Evolutionary conservation across 1,140 invertebrate genomes (phyloP).

Genomic region (Homalodisca vitripennis): DNA sequence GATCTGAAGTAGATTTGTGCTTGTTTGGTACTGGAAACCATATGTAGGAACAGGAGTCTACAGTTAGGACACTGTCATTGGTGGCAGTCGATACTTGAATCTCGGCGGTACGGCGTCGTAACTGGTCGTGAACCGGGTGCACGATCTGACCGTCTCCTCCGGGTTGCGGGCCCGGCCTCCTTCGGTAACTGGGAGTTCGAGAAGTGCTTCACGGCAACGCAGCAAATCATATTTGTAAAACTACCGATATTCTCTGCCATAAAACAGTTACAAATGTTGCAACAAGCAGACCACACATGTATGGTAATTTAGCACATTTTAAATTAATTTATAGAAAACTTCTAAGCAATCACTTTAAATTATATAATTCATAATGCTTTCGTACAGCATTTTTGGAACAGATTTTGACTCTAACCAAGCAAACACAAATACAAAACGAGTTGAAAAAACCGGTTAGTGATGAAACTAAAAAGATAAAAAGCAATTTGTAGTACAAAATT

Average conservation of each 20-base stretch:
- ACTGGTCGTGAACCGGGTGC: slow-evolving; percentile 10
- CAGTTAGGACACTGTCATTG: background rate
- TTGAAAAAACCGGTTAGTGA: no score
- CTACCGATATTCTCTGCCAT: background rate
- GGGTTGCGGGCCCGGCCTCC: background rate
- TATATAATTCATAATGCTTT: no score
- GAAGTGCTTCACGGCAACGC: background rate
- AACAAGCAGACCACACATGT: background rate
- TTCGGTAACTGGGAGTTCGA: background rate
- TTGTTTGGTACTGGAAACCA: background rate
- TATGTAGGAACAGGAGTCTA: background rate
- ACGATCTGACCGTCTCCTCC: background rate
- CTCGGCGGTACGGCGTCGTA: no score
- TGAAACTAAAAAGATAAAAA: no score
- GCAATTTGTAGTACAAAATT: no score
- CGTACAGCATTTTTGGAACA: no score
- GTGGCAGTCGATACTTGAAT: no score
- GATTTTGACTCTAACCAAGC: no score
- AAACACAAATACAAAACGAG: no score
- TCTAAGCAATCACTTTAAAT: no score
- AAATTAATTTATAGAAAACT: background rate
- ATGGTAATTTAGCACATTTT: background rate
- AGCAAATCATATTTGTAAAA: background rate
- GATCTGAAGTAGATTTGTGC: background rate
- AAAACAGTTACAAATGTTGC: background rate